Conservation (phyloP, 2,797 vertebrate genomes). For the Iguana delicatissima region DNA sequence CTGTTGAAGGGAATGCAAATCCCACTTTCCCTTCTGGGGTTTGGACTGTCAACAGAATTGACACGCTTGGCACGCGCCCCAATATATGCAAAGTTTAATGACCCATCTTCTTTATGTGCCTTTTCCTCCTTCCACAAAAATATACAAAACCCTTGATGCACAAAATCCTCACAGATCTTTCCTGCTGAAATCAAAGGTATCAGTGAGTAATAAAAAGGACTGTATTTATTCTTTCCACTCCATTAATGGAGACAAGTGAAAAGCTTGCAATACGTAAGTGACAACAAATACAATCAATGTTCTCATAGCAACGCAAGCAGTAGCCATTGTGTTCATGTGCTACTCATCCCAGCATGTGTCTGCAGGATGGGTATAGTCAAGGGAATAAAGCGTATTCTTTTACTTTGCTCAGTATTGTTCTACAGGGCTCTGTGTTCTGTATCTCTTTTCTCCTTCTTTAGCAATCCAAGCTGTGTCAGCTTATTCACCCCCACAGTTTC, state of each 20-base stretch:
- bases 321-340: constrained; percentile 35
- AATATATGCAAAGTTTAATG: neutral
- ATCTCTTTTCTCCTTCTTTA: neutral
- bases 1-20: neutral
- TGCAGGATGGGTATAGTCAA: constrained; percentile 1
- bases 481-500: neutral
- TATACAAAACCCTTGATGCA: neutral
- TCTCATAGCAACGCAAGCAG: constrained; percentile 68
- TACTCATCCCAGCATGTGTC: constrained; percentile 24
- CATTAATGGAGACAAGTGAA: constrained; percentile 57
- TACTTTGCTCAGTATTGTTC: constrained; percentile 15
- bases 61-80: neutral
- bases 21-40: neutral
- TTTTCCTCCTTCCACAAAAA: constrained; percentile 1
- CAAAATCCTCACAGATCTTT: constrained; percentile 4
- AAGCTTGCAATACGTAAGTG: constrained; percentile 54
- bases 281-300: constrained; percentile 65
- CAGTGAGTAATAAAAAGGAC: constrained; percentile 39
- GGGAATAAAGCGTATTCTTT: neutral
- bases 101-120: constrained; percentile 25
- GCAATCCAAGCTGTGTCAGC: neutral
- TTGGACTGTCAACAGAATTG: neutral
- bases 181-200: constrained; percentile 31
- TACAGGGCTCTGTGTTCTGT: neutral
- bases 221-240: constrained; percentile 61